A percentile compares a stretch with the other conserved stretches of the same genome.
These are phyloP conservation scores for Cervus canadensis DNA, from an alignment of 2,113 vertebrate species.

Conservation along the genomic window DNA sequence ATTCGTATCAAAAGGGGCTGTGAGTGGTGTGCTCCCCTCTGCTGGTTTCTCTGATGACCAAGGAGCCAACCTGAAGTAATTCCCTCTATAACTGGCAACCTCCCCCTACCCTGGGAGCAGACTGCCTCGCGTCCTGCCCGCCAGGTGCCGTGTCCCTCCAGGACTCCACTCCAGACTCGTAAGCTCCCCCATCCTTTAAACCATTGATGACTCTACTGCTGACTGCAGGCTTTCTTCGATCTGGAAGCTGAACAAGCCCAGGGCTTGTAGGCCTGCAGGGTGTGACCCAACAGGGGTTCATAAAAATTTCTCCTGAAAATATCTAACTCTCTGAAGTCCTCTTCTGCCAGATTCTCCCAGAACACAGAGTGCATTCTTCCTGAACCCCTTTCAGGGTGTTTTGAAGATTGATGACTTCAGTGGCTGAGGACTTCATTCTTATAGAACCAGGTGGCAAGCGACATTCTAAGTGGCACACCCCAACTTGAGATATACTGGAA, in stretches of 20 bases:
- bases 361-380: not conserved
- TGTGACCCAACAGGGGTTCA: not conserved
- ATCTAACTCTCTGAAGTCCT: not conserved
- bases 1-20: not conserved
- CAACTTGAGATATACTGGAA: not conserved
- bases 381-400: not conserved
- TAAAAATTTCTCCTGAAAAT: not conserved
- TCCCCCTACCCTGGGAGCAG: not conserved
- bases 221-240: not conserved
- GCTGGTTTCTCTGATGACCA: not conserved
- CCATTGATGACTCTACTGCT: not conserved
- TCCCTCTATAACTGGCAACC: not conserved
- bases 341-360: not conserved
- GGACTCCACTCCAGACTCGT: not conserved
- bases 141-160: not conserved
- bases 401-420: not conserved
- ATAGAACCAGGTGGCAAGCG: not conserved
- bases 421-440: not conserved
- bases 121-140: rapidly evolving
- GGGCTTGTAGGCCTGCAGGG: not conserved
- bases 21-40: not conserved
- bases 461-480: not conserved
- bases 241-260: not conserved
- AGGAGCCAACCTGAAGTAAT: not conserved
- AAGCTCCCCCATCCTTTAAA: not conserved